Percentiles rank a stretch among this genome's conserved stretches.
These are phyloP conservation scores for Forbesichthys agassizii DNA, from an alignment of 2,113 vertebrate genomes.

Conservation along the genomic window DNA sequence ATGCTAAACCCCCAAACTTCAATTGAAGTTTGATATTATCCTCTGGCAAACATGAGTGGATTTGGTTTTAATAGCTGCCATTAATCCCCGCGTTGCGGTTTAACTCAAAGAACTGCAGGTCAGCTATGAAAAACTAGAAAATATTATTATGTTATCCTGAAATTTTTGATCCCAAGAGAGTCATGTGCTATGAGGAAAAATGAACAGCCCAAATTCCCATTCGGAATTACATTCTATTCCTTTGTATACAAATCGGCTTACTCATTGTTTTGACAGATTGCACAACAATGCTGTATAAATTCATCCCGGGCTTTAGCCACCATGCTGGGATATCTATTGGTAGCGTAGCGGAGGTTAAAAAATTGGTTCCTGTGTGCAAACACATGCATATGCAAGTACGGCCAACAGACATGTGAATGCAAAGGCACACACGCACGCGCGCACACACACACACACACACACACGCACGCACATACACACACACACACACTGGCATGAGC, in stretches of 20 bases:
- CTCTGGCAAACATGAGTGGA: constrained; percentile 73
- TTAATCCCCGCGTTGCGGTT: constrained; percentile 74
- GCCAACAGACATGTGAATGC: neutral
- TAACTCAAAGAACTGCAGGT: constrained; percentile 53
- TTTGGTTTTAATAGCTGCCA: constrained; percentile 75
- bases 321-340: constrained; percentile 16
- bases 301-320: constrained; percentile 31
- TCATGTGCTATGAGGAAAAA: constrained; percentile 36
- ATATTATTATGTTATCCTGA: constrained; percentile 63
- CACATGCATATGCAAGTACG: neutral
- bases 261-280: constrained; percentile 64
- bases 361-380: constrained; percentile 9
- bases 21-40: constrained; percentile 76
- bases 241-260: constrained; percentile 64
- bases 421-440: neutral
- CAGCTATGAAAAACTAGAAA: constrained; percentile 58
- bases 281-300: constrained; percentile 53
- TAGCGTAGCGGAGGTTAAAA: constrained; percentile 22
- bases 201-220: constrained; percentile 44
- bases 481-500: constrained; percentile 5
- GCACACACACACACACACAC: constrained; percentile 4
- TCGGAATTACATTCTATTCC: constrained; percentile 53
- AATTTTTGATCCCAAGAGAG: constrained; percentile 58
- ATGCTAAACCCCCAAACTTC: constrained; percentile 65
- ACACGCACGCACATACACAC: neutral